Evolutionary conservation across 2,888 invertebrate species (phyloP).

Genomic region (Lasiommata megera): DNA sequence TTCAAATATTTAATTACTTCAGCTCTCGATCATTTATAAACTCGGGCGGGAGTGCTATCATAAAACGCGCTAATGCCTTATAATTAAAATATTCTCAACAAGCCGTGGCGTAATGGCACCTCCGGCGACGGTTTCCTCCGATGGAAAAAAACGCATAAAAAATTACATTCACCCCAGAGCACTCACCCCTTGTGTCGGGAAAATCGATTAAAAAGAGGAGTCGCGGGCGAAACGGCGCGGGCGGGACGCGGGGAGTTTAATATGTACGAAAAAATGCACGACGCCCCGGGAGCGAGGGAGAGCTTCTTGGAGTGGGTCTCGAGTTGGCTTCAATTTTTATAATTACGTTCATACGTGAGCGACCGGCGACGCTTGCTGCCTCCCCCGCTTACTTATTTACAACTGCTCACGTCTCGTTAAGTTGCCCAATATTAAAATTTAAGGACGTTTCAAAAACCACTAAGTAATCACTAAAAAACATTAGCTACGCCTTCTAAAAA

Average conservation of each 20-base stretch:
- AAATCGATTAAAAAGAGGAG: constrained; percentile 82
- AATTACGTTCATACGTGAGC: constrained; percentile 84
- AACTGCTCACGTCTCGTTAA: constrained; percentile 45
- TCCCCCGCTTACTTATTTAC: constrained; percentile 58
- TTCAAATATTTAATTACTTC: constrained; percentile 81
- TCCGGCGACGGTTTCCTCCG: constrained; percentile 75
- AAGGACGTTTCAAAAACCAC: not conserved
- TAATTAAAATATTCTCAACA: constrained; percentile 83
- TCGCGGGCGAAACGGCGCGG: constrained; percentile 66
- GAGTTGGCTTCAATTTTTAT: constrained; percentile 80
- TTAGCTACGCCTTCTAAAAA: not conserved
- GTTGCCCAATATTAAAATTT: not conserved
- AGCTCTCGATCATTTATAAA: constrained; percentile 79
- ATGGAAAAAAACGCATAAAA: constrained; percentile 80
- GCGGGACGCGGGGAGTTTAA: constrained; percentile 70
- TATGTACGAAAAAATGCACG: constrained; percentile 82
- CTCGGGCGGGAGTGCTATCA: constrained; percentile 77
- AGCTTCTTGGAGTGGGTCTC: constrained; percentile 47
- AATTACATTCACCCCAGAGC: constrained; percentile 82
- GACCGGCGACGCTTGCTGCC: constrained; percentile 21
- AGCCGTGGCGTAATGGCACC: constrained; percentile 82
- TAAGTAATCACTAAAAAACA: not conserved
- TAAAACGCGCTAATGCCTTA: constrained; percentile 82
- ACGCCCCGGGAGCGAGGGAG: constrained; percentile 73
- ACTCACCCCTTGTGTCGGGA: constrained; percentile 81